Evolutionary conservation across 2,113 vertebrate genomes (phyloP).

Genomic region (Myrmophylax atrothorax): DNA sequence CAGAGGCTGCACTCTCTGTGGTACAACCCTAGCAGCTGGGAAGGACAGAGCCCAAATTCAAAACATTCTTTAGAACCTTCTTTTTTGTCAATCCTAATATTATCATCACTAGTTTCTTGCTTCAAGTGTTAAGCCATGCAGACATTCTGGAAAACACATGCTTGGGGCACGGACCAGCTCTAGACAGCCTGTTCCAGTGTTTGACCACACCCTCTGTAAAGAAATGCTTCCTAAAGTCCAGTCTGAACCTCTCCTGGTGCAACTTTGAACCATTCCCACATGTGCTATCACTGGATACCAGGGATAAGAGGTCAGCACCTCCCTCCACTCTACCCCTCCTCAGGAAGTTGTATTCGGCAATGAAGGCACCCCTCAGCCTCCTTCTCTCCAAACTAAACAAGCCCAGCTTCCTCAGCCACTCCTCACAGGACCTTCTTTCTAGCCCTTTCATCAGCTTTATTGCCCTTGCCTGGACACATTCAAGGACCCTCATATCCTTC

Average conservation of each 20-base stretch:
- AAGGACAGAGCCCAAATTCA: neutral
- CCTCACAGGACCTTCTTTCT: neutral
- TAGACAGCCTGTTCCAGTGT: neutral
- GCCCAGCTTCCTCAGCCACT: neutral
- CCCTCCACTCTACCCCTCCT: neutral
- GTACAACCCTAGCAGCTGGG: neutral
- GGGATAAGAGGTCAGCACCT: neutral
- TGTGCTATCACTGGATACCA: neutral
- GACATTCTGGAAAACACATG: neutral
- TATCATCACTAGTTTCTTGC: neutral
- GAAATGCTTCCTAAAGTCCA: neutral
- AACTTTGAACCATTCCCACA: neutral
- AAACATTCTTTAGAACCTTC: neutral
- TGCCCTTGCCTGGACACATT: neutral
- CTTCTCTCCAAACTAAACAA: neutral
- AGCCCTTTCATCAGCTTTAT: neutral
- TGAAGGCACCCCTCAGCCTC: neutral
- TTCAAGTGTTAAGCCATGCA: neutral
- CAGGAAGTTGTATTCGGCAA: neutral
- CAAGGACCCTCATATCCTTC: neutral
- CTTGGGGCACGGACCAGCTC: accelerated
- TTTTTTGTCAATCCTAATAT: neutral
- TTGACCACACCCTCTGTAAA: neutral
- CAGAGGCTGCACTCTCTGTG: neutral
- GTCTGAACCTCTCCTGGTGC: neutral